phyloP scores from a whole-genome alignment of 2,888 invertebrate genomes.

The Microplitis deprimator region DNA sequence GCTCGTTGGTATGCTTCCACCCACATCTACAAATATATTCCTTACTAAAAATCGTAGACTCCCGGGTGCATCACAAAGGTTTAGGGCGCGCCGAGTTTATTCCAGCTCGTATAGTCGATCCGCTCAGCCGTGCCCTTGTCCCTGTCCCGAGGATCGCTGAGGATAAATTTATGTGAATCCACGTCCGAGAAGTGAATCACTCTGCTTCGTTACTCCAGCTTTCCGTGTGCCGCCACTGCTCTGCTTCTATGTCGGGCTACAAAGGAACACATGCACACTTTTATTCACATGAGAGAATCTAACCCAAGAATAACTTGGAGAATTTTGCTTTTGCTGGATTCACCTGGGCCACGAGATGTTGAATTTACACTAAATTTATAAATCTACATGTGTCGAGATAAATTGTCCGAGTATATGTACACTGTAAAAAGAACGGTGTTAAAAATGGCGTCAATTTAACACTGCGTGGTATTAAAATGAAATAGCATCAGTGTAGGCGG shows the following conservation, averaged over 20 bases:
- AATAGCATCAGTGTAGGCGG: too few species aligned
- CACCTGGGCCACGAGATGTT: too few species aligned
- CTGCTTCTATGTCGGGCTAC: neutral
- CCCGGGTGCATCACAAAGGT: constrained; percentile 33
- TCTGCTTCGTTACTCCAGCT: constrained; percentile 13
- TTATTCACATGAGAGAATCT: too few species aligned
- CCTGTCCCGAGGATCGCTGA: constrained; percentile 24
- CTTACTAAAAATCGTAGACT: too few species aligned
- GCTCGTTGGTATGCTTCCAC: constrained; percentile 5
- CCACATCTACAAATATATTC: constrained; percentile 27
- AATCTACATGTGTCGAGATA: too few species aligned
- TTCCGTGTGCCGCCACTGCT: neutral
- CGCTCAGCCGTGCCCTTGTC: constrained; percentile 38
- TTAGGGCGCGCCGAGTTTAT: constrained; percentile 23
- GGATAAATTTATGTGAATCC: constrained; percentile 39
- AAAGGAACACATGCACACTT: neutral
- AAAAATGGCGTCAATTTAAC: too few species aligned
- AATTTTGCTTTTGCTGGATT: too few species aligned
- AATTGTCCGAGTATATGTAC: too few species aligned
- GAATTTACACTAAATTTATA: too few species aligned
- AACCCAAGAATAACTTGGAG: too few species aligned
- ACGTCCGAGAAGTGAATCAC: constrained; percentile 30
- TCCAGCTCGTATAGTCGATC: neutral
- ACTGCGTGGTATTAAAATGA: too few species aligned
- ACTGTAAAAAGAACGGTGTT: too few species aligned